These are phyloP conservation scores for Tipula unca DNA, from an alignment of 2,888 invertebrate genomes.

Conservation along the genomic window DNA sequence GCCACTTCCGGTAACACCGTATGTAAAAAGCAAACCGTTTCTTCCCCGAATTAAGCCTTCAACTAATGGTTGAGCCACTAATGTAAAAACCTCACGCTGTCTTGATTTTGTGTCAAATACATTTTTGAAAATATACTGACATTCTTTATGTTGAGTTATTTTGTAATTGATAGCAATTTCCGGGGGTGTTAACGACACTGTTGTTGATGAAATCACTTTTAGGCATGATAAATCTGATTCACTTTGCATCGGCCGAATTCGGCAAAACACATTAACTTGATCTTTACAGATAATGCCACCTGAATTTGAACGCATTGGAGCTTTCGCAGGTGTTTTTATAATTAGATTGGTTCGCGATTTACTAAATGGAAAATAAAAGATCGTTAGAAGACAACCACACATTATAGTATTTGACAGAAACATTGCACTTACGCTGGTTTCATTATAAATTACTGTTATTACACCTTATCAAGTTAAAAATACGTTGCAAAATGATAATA, in stretches of 20 bases:
- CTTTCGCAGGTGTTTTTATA: conserved; percentile 33
- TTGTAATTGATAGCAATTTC: conserved; percentile 53
- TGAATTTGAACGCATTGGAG: conserved; percentile 43
- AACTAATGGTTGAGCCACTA: conserved; percentile 77
- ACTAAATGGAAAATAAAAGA: not conserved
- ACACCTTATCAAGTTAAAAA: not conserved
- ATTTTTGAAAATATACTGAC: conserved; percentile 70
- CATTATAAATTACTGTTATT: not conserved
- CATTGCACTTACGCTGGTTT: not conserved
- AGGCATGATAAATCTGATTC: conserved; percentile 58
- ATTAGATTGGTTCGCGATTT: conserved; percentile 27
- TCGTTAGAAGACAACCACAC: not conserved
- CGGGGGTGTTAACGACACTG: conserved; percentile 57
- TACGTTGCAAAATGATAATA: not conserved
- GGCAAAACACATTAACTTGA: conserved; percentile 82
- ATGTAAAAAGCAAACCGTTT: conserved; percentile 91
- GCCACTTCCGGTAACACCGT: conserved; percentile 94
- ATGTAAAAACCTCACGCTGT: conserved; percentile 79
- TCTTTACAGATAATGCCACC: conserved; percentile 45
- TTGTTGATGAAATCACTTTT: conserved; percentile 58
- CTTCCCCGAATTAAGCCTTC: conserved; percentile 79
- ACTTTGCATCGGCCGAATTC: conserved; percentile 69
- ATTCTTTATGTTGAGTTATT: conserved; percentile 53
- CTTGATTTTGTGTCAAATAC: conserved; percentile 72
- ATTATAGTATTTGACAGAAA: not conserved